Evolutionary conservation across 2,797 vertebrate species (phyloP).

Genomic region (Cynodonichthys magdalenae): DNA sequence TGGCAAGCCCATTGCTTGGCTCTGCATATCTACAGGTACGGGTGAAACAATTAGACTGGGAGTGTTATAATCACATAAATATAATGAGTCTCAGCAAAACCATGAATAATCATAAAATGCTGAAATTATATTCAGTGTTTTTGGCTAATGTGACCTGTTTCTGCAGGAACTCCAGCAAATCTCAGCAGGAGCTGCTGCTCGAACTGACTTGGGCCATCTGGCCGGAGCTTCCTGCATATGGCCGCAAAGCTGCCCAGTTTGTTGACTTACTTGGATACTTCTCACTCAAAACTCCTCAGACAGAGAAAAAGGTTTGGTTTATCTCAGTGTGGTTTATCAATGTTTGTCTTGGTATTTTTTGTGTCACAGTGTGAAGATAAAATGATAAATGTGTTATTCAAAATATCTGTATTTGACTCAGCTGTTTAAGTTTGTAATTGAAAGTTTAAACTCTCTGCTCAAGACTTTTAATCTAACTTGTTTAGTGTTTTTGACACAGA

Average conservation of each 20-base stretch:
- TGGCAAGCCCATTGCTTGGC: slow-evolving; percentile 98
- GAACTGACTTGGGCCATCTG: slow-evolving; percentile 99
- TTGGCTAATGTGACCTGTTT: slow-evolving; percentile 16
- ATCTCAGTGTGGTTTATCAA: background rate
- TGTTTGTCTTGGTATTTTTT: background rate
- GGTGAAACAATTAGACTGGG: background rate
- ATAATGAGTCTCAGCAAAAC: background rate
- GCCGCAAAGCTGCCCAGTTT: slow-evolving; percentile 98
- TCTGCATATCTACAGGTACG: slow-evolving; percentile 96
- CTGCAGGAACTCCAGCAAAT: slow-evolving; percentile 93
- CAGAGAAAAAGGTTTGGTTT: slow-evolving; percentile 92
- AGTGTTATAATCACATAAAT: background rate
- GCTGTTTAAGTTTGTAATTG: background rate
- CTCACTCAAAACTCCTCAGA: slow-evolving; percentile 97
- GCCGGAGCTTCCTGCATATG: slow-evolving; percentile 98
- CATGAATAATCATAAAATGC: background rate
- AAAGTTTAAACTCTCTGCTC: background rate
- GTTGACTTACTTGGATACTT: slow-evolving; percentile 98
- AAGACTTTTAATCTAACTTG: background rate
- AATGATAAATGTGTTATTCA: no score
- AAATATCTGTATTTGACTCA: background rate
- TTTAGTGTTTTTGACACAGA: slow-evolving; percentile 1
- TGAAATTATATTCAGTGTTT: background rate
- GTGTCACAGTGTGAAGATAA: no score
- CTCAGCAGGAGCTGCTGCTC: slow-evolving; percentile 94